Conservation (phyloP, 2,888 invertebrate genomes). For the Dermolepida albohirtum region DNA sequence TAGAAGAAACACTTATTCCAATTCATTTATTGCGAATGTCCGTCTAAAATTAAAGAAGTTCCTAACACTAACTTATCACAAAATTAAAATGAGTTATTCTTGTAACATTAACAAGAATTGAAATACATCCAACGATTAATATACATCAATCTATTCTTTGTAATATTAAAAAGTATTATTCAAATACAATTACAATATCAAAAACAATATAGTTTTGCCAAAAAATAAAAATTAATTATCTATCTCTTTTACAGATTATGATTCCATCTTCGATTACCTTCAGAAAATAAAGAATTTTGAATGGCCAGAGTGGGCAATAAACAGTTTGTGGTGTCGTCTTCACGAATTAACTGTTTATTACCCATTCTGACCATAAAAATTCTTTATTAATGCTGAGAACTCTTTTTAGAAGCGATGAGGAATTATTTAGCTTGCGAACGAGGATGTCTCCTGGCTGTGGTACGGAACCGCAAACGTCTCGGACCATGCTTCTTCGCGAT, state of each 20-base stretch:
- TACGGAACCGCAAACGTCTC: slow-evolving; percentile 75
- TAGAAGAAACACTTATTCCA: too few species aligned
- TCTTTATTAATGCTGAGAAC: slow-evolving; percentile 75
- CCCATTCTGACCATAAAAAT: too few species aligned
- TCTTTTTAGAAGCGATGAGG: slow-evolving; percentile 77
- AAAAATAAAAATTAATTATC: slow-evolving; percentile 14
- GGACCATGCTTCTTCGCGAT: slow-evolving; percentile 76
- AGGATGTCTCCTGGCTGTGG: slow-evolving; percentile 71
- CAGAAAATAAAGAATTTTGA: slow-evolving; percentile 74
- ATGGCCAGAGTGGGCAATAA: slow-evolving; percentile 77
- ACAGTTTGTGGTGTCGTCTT: slow-evolving; percentile 70
- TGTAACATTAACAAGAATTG: too few species aligned
- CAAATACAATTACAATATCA: neutral
- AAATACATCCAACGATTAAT: too few species aligned
- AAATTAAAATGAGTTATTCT: too few species aligned
- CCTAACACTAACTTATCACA: too few species aligned
- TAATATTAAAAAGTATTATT: neutral
- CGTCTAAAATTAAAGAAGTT: too few species aligned
- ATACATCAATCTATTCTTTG: neutral
- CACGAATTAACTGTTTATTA: too few species aligned
- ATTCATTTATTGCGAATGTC: too few species aligned
- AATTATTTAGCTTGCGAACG: slow-evolving; percentile 78
- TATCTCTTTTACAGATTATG: slow-evolving; percentile 66
- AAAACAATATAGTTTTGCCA: slow-evolving; percentile 2
- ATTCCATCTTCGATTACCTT: slow-evolving; percentile 74